Evolutionary conservation across 30 jellyfish, hydroid and myxozoan genomes (phyloP), one percentile per base, ranked within the genome.

Genomic region (Pelagia noctiluca): DNA sequence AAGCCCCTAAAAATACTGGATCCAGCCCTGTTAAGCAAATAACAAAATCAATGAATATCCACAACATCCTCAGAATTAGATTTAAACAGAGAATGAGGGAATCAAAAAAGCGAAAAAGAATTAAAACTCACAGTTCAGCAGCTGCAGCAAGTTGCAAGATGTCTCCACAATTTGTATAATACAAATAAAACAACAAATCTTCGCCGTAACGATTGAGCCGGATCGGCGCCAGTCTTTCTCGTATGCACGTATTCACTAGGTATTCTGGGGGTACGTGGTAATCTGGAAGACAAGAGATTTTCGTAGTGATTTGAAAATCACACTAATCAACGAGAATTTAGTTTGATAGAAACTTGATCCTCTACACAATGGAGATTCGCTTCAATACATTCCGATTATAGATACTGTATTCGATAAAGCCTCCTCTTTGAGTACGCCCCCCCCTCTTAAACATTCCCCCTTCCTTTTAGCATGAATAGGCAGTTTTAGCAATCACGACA

Each of bases 131-230:
- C 98, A 93, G 71, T 87, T 93, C 98, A 36, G 98, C 95, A 4
- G 98, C 98, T 24, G 98, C 98, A 18, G 98, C 98, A 42, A 93
- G 90, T 86, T 93, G 98, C 49, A 93, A 63, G 36, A 93, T 80
- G 73, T 93, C 98, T 7, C 98, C 98, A 76, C 97, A 84, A 63
- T 86, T 84, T 82, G 98, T 93, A 50, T 93, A 93, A 48, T 93
- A 93, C 80, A 93, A 67, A 76, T 93, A 93, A 75, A 93, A 93
- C 12, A 93, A 85, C 5, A 93, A 88, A 49, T 93, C 98, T 50
- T 93, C 98, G 23, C 97, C 89, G 68, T 93, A 93, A 2, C 98
- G 96, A 33, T 90, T 88, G 12, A 93, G 85, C 52, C 93, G 82
- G 73, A 93, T 93, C 21, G 95, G 95, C 18, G 98, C 98, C 72